Percentiles rank a stretch among this genome's conserved stretches.
Evolutionary conservation across 2,113 vertebrate genomes (phyloP).

Genomic region (Myiozetetes cayanensis): DNA sequence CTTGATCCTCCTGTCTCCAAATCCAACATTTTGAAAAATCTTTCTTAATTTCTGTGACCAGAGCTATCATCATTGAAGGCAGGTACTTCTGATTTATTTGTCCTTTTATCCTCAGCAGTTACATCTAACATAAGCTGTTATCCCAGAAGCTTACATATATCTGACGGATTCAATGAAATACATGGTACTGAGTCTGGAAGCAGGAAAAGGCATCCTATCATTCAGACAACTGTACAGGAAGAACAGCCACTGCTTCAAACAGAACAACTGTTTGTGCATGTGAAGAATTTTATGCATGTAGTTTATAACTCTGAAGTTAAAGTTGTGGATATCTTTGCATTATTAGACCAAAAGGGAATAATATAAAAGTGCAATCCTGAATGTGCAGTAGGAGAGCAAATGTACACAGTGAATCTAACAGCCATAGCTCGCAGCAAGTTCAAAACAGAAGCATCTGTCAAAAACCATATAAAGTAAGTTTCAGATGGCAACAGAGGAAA

Average conservation of each 20-base stretch:
- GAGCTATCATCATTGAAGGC: neutral
- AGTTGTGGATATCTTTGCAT: neutral
- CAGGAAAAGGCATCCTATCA: neutral
- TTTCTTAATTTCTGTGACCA: neutral
- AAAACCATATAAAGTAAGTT: neutral
- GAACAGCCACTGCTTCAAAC: neutral
- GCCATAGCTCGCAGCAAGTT: neutral
- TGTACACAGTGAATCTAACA: neutral
- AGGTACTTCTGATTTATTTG: neutral
- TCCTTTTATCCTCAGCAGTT: neutral
- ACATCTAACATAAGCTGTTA: neutral
- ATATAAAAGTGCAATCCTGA: neutral
- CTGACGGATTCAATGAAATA: neutral
- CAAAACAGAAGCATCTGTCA: conserved; percentile 7
- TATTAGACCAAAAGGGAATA: neutral
- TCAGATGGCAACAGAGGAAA: neutral
- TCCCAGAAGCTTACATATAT: neutral
- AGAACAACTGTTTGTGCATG: neutral
- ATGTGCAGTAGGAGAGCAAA: neutral
- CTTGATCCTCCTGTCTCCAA: neutral
- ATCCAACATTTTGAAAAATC: neutral
- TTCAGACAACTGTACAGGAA: neutral
- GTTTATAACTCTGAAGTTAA: neutral
- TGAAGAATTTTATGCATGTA: neutral
- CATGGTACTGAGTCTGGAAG: neutral